Conservation (phyloP, 2,113 vertebrate genomes). For the Hyaena hyaena region DNA sequence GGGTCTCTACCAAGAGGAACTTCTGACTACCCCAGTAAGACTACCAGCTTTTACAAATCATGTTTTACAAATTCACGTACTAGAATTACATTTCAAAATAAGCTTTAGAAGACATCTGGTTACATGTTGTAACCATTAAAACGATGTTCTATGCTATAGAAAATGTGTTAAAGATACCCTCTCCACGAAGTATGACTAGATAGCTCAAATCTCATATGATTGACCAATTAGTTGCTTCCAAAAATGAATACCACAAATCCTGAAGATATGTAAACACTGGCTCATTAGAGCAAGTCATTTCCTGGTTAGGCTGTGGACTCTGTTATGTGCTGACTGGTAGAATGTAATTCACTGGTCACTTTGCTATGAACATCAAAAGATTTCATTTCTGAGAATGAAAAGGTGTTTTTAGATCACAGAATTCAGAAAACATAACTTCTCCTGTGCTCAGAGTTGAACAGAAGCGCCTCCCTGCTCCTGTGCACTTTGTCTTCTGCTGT, state of each 20-base stretch:
- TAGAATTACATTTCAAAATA: conserved; percentile 21
- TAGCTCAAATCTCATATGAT: conserved; percentile 25
- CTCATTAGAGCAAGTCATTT: neutral
- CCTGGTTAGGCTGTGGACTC: neutral
- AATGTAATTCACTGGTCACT: neutral
- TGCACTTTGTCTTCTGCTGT: neutral
- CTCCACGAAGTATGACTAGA: neutral
- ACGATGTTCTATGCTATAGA: neutral
- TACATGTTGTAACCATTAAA: conserved; percentile 6
- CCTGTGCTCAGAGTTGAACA: neutral
- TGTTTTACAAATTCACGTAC: neutral
- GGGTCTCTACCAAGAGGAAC: neutral
- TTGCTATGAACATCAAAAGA: neutral
- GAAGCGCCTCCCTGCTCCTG: neutral
- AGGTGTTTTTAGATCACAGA: neutral
- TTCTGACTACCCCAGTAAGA: neutral
- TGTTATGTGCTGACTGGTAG: neutral
- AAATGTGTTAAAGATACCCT: neutral
- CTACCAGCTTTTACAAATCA: neutral
- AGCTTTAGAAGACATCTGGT: neutral
- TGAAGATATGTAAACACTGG: neutral
- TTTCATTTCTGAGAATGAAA: conserved; percentile 37
- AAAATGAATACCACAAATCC: conserved; percentile 13
- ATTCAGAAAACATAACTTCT: neutral
- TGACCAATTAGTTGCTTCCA: conserved; percentile 32